phyloP scores from a whole-genome alignment of 2,113 vertebrate genomes.

The Laticauda colubrina region DNA sequence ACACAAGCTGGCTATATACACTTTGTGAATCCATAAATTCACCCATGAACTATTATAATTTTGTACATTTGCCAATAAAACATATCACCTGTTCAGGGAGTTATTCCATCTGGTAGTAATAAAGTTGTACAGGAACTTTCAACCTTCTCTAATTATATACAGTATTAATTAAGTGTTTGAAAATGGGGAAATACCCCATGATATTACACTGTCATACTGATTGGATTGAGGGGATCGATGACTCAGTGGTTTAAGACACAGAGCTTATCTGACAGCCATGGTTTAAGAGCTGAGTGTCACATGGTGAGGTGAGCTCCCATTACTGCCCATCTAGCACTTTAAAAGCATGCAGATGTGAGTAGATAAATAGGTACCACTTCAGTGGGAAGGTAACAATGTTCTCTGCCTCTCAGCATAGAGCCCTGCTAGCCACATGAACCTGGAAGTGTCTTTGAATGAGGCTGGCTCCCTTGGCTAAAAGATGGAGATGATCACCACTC shows the following conservation, averaged over 20 bases:
- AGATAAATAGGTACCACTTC: no score
- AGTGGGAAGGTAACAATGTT: no score
- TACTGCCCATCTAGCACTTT: no score
- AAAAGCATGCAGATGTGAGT: no score
- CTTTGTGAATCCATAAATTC: neutral
- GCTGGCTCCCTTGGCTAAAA: no score
- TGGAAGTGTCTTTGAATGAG: no score
- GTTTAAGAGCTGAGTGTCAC: neutral
- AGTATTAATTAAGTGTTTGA: neutral
- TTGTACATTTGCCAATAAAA: neutral
- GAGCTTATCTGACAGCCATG: neutral
- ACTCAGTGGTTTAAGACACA: neutral
- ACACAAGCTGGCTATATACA: neutral
- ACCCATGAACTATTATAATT: neutral
- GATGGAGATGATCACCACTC: no score
- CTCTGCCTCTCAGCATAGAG: no score
- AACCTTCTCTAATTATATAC: neutral
- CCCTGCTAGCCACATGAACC: no score
- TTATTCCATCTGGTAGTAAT: neutral
- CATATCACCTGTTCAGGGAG: neutral
- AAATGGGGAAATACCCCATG: neutral
- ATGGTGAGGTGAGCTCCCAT: no score
- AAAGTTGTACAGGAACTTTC: fast-evolving
- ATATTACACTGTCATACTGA: neutral
- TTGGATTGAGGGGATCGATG: neutral